Percentiles rank a stretch among this genome's conserved stretches.
These are phyloP conservation scores for Bufotes viridis DNA, from an alignment of 2,797 vertebrate species.

Conservation along the genomic window DNA sequence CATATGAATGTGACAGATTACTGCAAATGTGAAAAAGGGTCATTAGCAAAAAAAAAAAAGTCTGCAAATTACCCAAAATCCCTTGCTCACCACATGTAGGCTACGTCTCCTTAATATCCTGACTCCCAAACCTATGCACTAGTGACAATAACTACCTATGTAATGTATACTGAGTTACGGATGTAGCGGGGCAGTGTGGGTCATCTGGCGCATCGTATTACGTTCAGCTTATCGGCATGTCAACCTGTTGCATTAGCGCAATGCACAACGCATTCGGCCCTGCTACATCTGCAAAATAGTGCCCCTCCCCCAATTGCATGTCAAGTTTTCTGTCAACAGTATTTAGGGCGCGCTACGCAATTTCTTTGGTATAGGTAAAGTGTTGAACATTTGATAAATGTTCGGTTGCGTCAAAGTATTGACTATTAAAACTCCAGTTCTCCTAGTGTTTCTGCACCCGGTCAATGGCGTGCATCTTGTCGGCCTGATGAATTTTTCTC, in stretches of 20 bases:
- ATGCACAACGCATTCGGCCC: background rate
- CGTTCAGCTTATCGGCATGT: background rate
- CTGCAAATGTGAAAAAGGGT: constrained; percentile 5
- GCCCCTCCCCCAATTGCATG: background rate
- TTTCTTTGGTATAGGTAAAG: background rate
- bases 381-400: constrained; percentile 37
- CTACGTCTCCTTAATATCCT: background rate
- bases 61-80: background rate
- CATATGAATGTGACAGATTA: background rate
- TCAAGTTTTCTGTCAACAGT: constrained; percentile 18
- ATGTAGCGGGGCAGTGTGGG: background rate
- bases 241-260: background rate
- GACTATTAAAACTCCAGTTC: constrained; percentile 23
- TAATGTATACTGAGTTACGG: background rate
- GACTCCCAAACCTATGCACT: constrained; percentile 6
- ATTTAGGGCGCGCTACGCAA: background rate
- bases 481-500: background rate
- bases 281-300: background rate
- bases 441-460: constrained; percentile 21
- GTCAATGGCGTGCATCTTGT: background rate
- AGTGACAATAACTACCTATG: constrained; percentile 3
- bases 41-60: background rate
- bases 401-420: constrained; percentile 30
- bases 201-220: background rate
- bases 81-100: background rate